Conservation (phyloP, 2,888 invertebrate species). For the Cryptocephalus primarius region DNA sequence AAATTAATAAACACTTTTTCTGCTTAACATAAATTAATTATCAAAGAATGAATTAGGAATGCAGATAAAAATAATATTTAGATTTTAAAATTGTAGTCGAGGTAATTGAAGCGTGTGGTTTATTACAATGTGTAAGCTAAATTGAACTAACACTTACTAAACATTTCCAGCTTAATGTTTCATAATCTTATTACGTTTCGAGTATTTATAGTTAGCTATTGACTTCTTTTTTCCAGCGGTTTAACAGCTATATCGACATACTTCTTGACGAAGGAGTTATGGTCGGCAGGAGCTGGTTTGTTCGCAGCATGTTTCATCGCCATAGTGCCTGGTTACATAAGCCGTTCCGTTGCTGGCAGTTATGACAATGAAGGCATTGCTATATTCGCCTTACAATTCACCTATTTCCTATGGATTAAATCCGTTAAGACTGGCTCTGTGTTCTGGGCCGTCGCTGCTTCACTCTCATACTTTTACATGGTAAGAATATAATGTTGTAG, state of each 20-base stretch:
- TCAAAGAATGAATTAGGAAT: too few relatives aligned
- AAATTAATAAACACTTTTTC: too few relatives aligned
- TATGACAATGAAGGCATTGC: slow-evolving; percentile 99
- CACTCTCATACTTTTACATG: slow-evolving; percentile 99
- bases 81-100: too few relatives aligned
- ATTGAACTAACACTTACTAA: too few relatives aligned
- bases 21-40: too few relatives aligned
- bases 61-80: too few relatives aligned
- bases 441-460: slow-evolving; percentile 90
- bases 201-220: too few relatives aligned
- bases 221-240: slow-evolving; percentile 57
- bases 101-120: too few relatives aligned
- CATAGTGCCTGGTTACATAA: slow-evolving; percentile 97
- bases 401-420: slow-evolving; percentile 96
- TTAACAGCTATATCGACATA: slow-evolving; percentile 96
- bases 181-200: too few relatives aligned
- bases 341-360: slow-evolving; percentile 96
- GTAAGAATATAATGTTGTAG: slow-evolving; percentile 41
- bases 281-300: slow-evolving; percentile 92
- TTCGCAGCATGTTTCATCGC: slow-evolving; percentile 99
- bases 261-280: slow-evolving; percentile 91
- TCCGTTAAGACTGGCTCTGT: slow-evolving; percentile 96
- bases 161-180: too few relatives aligned
- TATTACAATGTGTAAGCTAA: too few relatives aligned
- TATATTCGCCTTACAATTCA: slow-evolving; percentile 97